phyloP scores from a whole-genome alignment of 2,113 vertebrate genomes.

The Paratilapia polleni region DNA sequence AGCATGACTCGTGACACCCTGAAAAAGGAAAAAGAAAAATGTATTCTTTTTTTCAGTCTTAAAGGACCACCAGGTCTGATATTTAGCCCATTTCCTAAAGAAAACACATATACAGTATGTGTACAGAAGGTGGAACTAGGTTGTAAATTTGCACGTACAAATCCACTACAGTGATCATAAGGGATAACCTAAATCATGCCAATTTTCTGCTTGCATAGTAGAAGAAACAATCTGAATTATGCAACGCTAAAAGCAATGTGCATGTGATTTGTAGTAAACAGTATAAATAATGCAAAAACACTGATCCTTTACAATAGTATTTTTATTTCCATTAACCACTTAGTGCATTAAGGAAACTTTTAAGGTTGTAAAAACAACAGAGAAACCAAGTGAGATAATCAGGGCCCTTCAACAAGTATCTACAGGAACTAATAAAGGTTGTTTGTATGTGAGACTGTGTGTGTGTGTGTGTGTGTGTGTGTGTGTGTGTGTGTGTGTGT shows the following conservation, averaged over 20 bases:
- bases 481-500: not conserved
- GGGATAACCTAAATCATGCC: not conserved
- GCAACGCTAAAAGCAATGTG: not conserved
- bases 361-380: not conserved
- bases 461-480: not conserved
- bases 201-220: too few relatives aligned
- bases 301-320: not conserved
- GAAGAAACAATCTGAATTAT: not conserved
- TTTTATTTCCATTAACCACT: not conserved
- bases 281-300: not conserved
- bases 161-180: fast-evolving
- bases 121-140: not conserved
- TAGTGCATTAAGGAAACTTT: not conserved
- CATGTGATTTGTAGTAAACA: not conserved
- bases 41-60: not conserved
- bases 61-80: not conserved
- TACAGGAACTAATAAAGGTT: not conserved
- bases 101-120: not conserved
- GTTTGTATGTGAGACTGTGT: not conserved
- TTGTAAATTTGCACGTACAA: not conserved
- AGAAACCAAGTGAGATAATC: not conserved
- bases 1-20: constrained; percentile 90
- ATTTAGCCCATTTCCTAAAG: fast-evolving
- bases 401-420: not conserved
- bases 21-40: not conserved